Conservation (phyloP, 2,888 invertebrate species). For the Caenorhabditis sinica region DNA sequence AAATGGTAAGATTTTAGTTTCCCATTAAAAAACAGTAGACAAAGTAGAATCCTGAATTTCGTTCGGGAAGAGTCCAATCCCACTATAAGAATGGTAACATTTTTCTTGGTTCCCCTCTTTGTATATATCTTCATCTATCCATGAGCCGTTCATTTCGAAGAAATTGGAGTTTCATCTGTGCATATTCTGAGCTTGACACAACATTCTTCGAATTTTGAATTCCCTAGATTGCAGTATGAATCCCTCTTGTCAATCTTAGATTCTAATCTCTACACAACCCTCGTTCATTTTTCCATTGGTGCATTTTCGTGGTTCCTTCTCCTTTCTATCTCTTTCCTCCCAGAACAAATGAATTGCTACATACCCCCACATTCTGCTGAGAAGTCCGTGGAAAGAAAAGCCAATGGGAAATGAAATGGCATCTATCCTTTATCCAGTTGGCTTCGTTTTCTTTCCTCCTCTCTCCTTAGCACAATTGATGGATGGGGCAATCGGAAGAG, state of each 20-base stretch:
- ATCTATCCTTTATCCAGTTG: constrained; percentile 6
- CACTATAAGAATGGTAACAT: no score
- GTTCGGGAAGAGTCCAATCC: no score
- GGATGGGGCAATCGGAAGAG: constrained; percentile 35
- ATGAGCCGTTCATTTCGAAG: no score
- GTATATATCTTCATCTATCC: no score
- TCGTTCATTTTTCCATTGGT: neutral
- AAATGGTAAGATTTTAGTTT: constrained; percentile 55
- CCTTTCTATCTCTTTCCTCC: constrained; percentile 1
- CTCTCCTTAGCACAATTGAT: constrained; percentile 23
- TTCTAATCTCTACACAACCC: constrained; percentile 24
- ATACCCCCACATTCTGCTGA: neutral
- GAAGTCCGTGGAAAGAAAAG: neutral
- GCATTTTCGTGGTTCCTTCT: constrained; percentile 15
- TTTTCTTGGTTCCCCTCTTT: no score
- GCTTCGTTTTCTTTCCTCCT: neutral
- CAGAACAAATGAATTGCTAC: constrained; percentile 46
- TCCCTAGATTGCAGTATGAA: constrained; percentile 4
- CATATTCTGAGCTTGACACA: no score
- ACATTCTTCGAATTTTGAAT: neutral
- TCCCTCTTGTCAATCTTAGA: constrained; percentile 8
- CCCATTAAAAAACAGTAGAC: no score
- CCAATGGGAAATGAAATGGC: constrained; percentile 13
- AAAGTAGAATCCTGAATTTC: no score
- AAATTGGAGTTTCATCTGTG: no score